A percentile compares a stretch with the other conserved stretches of the same genome.
phyloP scores from a whole-genome alignment of 2,888 invertebrate genomes.

The Caenorhabditis zanzibari region DNA sequence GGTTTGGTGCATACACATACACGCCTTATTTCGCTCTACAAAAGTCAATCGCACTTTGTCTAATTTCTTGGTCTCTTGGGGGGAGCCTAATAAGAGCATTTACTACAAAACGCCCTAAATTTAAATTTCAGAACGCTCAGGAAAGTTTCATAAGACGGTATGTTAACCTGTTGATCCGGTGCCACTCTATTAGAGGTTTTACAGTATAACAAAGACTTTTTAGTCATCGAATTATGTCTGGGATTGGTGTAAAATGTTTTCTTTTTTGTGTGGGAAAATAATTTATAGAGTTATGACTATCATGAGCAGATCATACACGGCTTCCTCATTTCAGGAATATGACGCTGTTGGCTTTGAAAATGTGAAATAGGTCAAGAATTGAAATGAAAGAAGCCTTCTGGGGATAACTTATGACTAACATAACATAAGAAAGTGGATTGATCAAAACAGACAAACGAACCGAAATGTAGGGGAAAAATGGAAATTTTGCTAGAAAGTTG shows the following conservation, averaged over 20 bases:
- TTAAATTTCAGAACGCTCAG: no score
- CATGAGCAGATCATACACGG: background rate
- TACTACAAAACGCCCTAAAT: no score
- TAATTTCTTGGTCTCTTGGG: constrained; percentile 30
- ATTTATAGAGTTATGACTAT: background rate
- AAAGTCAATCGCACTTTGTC: constrained; percentile 49
- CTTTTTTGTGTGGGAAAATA: background rate
- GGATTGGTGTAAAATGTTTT: background rate
- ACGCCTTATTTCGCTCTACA: constrained; percentile 4
- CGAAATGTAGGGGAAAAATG: no score
- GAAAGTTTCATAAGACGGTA: no score
- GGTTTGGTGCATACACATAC: constrained; percentile 16
- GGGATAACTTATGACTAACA: background rate
- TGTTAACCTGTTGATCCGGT: no score
- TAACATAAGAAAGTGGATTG: background rate
- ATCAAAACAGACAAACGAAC: background rate
- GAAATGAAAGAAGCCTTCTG: background rate
- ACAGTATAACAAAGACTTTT: constrained; percentile 1
- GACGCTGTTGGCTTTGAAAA: background rate
- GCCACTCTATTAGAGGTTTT: no score
- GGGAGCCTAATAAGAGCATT: background rate
- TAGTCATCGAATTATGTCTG: constrained; percentile 8
- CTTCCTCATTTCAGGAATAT: constrained; percentile 8
- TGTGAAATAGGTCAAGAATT: constrained; percentile 21
- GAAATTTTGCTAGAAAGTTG: no score